Evolutionary conservation across 2,797 vertebrate genomes (phyloP), one percentile per base, ranked within the genome.

Genomic region (Tinamus major): DNA sequence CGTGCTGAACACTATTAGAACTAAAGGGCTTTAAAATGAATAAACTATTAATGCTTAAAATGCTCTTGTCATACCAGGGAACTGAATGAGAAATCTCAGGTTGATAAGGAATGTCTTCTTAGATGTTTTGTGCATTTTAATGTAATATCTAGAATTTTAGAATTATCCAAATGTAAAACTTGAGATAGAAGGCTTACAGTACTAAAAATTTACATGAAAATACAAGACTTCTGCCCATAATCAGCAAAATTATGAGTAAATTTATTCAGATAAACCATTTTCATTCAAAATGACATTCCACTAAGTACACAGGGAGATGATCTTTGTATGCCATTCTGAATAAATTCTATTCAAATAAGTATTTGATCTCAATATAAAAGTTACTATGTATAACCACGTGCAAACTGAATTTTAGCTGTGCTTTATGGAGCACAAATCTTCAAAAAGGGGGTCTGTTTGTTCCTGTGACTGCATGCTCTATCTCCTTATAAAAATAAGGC

Each of bases 121-220:
- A 83, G 58, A 18, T 76, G n/a, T 62, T 87, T 93, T 89, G n/a
- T 69, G 46, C 21, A 41, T 87, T 95, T 94, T 94, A 92, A 79
- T 79, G 42, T 3, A 93, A 37, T 55, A 68, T 53, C 64, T 27
- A 62, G 67, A 89, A 79, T 90, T 94, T 92, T 75, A 63, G 91
- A 97, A 83, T 93, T 87, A 94, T 42, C 48, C 63, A 88, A 87
- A 78, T 77, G 67, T 58, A 85, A 81, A 91, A 86, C 56, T 79
- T 94, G 44, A 82, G 56, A 90, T 7, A 96, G 79, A 91, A 85
- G 48, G 16, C 42, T 87, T 75, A 71, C 49, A 58, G 61, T 68
- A 79, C 39, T 10, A 20, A 55, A 93, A 94, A 96, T 97, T 92
- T 92, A 88, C 93, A 93, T 91, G 55, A 96, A 97, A 97, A 96